A percentile compares a stretch with the other conserved stretches of the same genome.
Evolutionary conservation across 2,113 vertebrate genomes (phyloP).

Genomic region (Gnathonemus longibarbis): DNA sequence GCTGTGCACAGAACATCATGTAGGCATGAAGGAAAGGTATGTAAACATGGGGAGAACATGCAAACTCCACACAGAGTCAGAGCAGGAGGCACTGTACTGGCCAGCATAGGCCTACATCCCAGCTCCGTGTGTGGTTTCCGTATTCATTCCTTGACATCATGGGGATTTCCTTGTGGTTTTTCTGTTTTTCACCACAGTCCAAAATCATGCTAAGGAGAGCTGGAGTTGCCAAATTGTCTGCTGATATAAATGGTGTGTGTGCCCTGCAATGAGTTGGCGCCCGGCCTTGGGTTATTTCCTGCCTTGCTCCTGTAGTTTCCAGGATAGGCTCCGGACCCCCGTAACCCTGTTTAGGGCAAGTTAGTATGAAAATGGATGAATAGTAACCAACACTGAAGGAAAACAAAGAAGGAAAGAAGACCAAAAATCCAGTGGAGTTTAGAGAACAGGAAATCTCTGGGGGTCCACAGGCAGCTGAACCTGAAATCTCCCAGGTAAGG

Average conservation of each 20-base stretch:
- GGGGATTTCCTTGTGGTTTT: too few relatives aligned
- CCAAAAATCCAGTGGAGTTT: background rate
- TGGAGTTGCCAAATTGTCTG: too few relatives aligned
- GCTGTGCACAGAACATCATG: background rate
- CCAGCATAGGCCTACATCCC: background rate
- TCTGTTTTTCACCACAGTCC: too few relatives aligned
- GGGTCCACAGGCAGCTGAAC: background rate
- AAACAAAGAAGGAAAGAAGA: background rate
- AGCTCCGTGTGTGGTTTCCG: too few relatives aligned
- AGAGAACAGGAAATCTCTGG: background rate
- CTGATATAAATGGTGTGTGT: too few relatives aligned
- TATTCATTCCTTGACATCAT: too few relatives aligned
- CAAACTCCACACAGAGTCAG: background rate
- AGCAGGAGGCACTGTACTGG: background rate
- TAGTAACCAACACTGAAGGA: background rate
- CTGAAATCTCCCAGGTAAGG: background rate
- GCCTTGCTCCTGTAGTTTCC: background rate
- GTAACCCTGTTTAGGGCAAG: background rate
- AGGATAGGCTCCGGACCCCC: background rate
- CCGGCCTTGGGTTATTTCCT: background rate
- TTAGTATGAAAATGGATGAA: background rate
- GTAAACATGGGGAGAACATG: background rate
- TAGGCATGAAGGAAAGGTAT: background rate
- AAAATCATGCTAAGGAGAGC: too few relatives aligned
- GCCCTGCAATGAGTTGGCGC: too few relatives aligned